Evolutionary conservation across 1,140 invertebrate genomes (phyloP).

Genomic region (Atta cephalotes): DNA sequence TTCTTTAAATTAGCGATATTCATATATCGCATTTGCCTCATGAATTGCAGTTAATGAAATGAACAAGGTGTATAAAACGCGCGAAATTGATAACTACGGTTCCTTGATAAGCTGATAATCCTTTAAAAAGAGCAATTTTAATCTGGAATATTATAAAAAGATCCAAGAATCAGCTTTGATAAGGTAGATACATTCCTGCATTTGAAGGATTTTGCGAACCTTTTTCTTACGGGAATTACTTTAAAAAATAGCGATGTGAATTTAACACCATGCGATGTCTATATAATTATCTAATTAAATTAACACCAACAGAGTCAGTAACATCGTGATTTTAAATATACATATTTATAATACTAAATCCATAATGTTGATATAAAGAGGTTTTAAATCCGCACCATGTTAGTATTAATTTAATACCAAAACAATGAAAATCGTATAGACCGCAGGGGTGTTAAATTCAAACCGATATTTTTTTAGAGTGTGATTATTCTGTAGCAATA

Average conservation of each 20-base stretch:
- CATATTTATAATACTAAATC: too few species aligned
- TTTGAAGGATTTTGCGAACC: conserved; percentile 18
- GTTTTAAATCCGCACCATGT: too few species aligned
- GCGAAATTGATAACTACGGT: conserved; percentile 23
- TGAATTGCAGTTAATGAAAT: conserved; percentile 11
- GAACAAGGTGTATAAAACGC: neutral
- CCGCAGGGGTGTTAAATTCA: too few species aligned
- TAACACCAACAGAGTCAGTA: too few species aligned
- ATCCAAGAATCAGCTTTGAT: neutral
- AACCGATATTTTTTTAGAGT: too few species aligned
- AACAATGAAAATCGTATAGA: too few species aligned
- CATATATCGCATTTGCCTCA: neutral
- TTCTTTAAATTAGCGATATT: neutral
- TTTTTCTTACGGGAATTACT: conserved; percentile 65
- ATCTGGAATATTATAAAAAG: neutral
- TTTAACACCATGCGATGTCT: too few species aligned
- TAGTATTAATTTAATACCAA: too few species aligned
- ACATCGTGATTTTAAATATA: too few species aligned
- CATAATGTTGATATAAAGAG: too few species aligned
- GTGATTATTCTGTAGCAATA: conserved; percentile 51
- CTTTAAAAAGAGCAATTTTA: conserved; percentile 10
- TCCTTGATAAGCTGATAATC: conserved; percentile 15
- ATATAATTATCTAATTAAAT: too few species aligned
- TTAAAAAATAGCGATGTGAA: too few species aligned
- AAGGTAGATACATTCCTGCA: conserved; percentile 11